Percentiles rank a stretch among this genome's conserved stretches.
phyloP scores from a whole-genome alignment of 2,888 invertebrate species.

The Agrotis clavis region DNA sequence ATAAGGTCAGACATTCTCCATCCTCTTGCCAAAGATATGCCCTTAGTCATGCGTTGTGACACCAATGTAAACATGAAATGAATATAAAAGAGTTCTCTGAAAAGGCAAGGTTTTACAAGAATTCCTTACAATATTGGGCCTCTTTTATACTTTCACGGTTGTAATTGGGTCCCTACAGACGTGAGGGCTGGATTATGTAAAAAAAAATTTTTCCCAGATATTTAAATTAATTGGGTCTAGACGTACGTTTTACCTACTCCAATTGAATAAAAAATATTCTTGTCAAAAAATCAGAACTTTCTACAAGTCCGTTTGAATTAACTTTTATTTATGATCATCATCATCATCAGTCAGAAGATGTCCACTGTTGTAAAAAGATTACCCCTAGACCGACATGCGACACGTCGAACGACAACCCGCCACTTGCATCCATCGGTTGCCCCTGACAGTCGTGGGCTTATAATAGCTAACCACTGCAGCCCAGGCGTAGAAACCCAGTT shows the following conservation, averaged over 20 bases:
- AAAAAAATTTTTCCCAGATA: slow-evolving; percentile 11
- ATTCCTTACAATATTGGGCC: neutral
- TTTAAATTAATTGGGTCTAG: slow-evolving; percentile 11
- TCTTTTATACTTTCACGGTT: slow-evolving; percentile 17
- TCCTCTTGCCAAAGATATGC: neutral
- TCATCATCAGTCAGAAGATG: too few species aligned
- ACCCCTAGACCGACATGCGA: too few species aligned
- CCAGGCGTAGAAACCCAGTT: too few species aligned
- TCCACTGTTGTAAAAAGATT: too few species aligned
- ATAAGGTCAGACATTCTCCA: neutral
- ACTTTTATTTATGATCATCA: too few species aligned
- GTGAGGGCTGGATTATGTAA: slow-evolving; percentile 19
- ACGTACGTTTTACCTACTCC: neutral
- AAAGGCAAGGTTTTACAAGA: slow-evolving; percentile 15
- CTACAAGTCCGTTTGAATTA: too few species aligned
- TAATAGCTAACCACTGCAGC: too few species aligned
- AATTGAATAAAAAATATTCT: neutral
- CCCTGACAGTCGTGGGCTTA: too few species aligned
- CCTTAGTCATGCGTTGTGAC: slow-evolving; percentile 6
- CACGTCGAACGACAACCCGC: too few species aligned
- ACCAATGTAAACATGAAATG: slow-evolving; percentile 13
- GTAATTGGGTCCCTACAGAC: slow-evolving; percentile 43
- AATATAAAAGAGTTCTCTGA: slow-evolving; percentile 16
- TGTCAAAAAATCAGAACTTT: neutral
- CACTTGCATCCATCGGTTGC: too few species aligned